A percentile compares a stretch with the other conserved stretches of the same genome.
phyloP scores from a whole-genome alignment of 2,888 invertebrate species.

The Caenorhabditis uteleia region DNA sequence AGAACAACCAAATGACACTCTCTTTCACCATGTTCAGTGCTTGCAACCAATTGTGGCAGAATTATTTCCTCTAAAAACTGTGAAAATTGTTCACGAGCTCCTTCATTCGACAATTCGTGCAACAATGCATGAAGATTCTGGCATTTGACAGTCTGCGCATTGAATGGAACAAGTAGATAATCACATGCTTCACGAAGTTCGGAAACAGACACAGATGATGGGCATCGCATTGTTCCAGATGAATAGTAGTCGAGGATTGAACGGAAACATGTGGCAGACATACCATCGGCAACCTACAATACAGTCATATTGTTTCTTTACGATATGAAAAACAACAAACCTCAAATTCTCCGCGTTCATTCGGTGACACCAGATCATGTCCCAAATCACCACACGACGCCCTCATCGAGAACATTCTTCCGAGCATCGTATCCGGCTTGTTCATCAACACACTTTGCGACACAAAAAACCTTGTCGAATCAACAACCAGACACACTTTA shows the following conservation, averaged over 20 bases:
- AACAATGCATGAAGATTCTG: slow-evolving; percentile 79
- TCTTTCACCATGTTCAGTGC: slow-evolving; percentile 83
- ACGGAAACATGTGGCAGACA: slow-evolving; percentile 91
- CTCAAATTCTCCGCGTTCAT: slow-evolving; percentile 94
- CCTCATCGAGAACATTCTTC: slow-evolving; percentile 73
- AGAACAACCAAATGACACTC: slow-evolving; percentile 97
- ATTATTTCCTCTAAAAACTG: slow-evolving; percentile 92
- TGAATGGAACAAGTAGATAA: slow-evolving; percentile 95
- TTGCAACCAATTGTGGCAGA: slow-evolving; percentile 89
- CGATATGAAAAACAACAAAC: slow-evolving; percentile 73
- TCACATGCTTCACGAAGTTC: slow-evolving; percentile 96
- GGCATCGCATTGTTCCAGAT: slow-evolving; percentile 75
- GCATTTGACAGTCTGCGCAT: slow-evolving; percentile 82
- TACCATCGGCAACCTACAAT: slow-evolving; percentile 81
- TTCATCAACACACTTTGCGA: slow-evolving; percentile 90
- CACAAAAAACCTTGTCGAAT: slow-evolving; percentile 90
- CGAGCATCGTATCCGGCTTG: slow-evolving; percentile 97
- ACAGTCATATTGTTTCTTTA: neutral
- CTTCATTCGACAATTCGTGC: slow-evolving; percentile 97
- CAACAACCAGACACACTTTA: slow-evolving; percentile 87
- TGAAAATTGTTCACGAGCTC: slow-evolving; percentile 96
- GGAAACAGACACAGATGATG: slow-evolving; percentile 91
- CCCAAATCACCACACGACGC: slow-evolving; percentile 76
- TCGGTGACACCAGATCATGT: slow-evolving; percentile 83
- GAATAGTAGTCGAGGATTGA: slow-evolving; percentile 78